Evolutionary conservation across 2,888 invertebrate genomes (phyloP).

Genomic region (Sesia bembeciformis): DNA sequence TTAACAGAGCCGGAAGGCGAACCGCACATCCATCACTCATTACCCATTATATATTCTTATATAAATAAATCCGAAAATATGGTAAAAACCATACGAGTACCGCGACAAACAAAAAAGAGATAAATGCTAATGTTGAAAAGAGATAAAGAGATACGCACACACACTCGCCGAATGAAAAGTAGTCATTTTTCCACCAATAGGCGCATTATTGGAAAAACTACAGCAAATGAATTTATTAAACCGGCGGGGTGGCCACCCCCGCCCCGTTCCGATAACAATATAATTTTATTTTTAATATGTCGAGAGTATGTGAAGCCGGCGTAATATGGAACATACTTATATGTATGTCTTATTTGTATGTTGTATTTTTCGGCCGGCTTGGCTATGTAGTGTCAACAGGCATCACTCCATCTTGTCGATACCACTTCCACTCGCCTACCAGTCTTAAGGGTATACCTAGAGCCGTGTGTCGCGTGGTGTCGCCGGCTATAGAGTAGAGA

Average conservation of each 20-base stretch:
- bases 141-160: slow-evolving; percentile 39
- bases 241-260: slow-evolving; percentile 23
- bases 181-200: slow-evolving; percentile 71
- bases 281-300: neutral
- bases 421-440: no score
- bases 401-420: no score
- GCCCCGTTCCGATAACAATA: slow-evolving; percentile 16
- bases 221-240: slow-evolving; percentile 68
- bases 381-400: no score
- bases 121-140: slow-evolving; percentile 33
- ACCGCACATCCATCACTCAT: neutral
- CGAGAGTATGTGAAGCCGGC: neutral
- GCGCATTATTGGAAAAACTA: slow-evolving; percentile 71
- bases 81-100: neutral
- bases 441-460: no score
- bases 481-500: no score
- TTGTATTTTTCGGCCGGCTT: no score
- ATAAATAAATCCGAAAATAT: neutral
- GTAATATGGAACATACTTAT: no score
- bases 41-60: neutral
- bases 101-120: neutral
- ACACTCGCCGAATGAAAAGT: slow-evolving; percentile 53
- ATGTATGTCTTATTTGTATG: no score
- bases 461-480: no score
- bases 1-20: neutral